Conservation (phyloP, 1,140 invertebrate genomes). For the Prorops nasuta region DNA sequence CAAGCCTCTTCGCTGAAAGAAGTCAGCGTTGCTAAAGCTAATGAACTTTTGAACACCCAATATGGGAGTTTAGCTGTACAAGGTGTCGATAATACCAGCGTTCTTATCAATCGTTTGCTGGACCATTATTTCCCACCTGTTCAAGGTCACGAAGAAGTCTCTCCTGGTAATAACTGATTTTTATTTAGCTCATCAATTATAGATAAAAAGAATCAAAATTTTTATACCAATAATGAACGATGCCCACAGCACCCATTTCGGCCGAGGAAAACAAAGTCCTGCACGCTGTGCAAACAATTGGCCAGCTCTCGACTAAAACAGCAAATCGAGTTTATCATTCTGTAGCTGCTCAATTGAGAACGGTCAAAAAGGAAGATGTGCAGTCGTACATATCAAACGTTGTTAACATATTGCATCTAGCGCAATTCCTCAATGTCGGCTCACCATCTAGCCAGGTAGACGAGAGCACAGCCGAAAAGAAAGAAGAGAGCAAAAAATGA, state of each 20-base stretch:
- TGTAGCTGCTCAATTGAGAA: conserved; percentile 64
- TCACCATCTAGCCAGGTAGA: too few species aligned
- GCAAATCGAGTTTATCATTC: conserved; percentile 70
- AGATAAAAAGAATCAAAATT: conserved; percentile 5
- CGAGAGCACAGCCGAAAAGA: too few species aligned
- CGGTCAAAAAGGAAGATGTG: conserved; percentile 65
- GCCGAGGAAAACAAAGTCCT: conserved; percentile 67
- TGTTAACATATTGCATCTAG: conserved; percentile 66
- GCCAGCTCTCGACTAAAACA: conserved; percentile 71
- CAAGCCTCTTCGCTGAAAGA: conserved; percentile 68
- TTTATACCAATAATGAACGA: too few species aligned
- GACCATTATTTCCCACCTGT: conserved; percentile 69
- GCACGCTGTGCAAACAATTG: conserved; percentile 71
- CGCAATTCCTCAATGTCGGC: conserved; percentile 58
- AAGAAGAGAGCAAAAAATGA: too few species aligned
- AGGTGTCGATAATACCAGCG: conserved; percentile 64
- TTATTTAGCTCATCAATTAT: neutral
- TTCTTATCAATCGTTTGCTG: conserved; percentile 64
- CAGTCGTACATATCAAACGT: conserved; percentile 65
- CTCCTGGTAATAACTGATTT: conserved; percentile 50
- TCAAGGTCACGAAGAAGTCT: conserved; percentile 52
- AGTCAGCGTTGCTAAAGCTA: conserved; percentile 68
- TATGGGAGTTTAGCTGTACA: conserved; percentile 67
- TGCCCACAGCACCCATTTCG: conserved; percentile 60
- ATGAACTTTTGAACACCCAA: conserved; percentile 68